Percentiles rank a stretch among this genome's conserved stretches.
Evolutionary conservation across 2,888 invertebrate genomes (phyloP).

Genomic region (Heliconius aoede): DNA sequence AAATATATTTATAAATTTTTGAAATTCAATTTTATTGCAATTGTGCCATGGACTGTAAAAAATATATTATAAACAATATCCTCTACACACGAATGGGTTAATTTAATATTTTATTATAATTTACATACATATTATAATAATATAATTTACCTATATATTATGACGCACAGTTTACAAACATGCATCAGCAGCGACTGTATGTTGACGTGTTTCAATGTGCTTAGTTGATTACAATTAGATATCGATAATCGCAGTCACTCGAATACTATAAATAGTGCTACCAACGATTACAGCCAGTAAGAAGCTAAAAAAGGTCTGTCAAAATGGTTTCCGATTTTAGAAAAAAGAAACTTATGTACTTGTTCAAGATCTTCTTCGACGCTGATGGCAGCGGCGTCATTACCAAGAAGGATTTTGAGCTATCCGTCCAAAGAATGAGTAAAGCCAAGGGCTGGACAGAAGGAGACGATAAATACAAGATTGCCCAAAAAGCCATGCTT

Average conservation of each 20-base stretch:
- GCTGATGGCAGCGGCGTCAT: conserved; percentile 93
- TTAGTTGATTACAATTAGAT: conserved; percentile 38
- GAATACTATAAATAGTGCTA: conserved; percentile 37
- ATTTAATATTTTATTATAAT: too few relatives aligned
- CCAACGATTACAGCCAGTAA: conserved; percentile 14
- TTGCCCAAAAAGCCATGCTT: conserved; percentile 88
- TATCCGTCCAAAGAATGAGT: conserved; percentile 92
- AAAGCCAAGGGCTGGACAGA: conserved; percentile 89
- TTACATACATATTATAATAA: too few relatives aligned
- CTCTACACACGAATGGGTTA: too few relatives aligned
- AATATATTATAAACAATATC: too few relatives aligned
- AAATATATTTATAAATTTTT: too few relatives aligned
- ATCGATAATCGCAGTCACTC: conserved; percentile 37
- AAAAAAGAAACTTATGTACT: conserved; percentile 92
- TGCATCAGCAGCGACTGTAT: conserved; percentile 21
- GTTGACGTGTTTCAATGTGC: conserved; percentile 31
- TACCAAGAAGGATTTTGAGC: conserved; percentile 93
- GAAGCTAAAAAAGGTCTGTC: conserved; percentile 35
- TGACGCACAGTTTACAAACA: neutral
- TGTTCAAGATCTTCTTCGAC: conserved; percentile 95
- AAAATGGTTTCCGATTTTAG: conserved; percentile 91
- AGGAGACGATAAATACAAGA: conserved; percentile 88
- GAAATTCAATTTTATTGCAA: too few relatives aligned
- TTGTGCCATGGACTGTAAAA: too few relatives aligned
- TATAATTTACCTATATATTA: neutral